Conservation (phyloP, 2,113 vertebrate species). For the Agelaius tricolor region DNA sequence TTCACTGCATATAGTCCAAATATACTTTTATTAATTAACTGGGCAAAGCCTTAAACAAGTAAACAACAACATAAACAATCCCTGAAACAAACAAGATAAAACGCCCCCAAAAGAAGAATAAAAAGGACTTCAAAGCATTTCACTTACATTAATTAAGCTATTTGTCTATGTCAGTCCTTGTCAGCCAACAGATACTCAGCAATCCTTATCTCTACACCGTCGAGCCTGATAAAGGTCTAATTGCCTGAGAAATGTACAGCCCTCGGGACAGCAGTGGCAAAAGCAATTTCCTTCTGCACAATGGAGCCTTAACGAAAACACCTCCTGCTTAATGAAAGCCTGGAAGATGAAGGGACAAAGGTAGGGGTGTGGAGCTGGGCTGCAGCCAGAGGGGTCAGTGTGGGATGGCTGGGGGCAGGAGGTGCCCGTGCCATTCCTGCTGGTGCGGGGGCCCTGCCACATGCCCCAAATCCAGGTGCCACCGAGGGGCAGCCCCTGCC, state of each 20-base stretch:
- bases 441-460: accelerated
- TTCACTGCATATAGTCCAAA: neutral
- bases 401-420: neutral
- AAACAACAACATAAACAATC: neutral
- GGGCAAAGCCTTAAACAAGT: neutral
- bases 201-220: neutral
- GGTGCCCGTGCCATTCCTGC: neutral
- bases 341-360: neutral
- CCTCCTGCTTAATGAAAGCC: neutral
- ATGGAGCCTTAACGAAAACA: neutral
- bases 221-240: neutral
- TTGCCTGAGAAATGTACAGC: neutral
- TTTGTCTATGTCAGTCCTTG: neutral
- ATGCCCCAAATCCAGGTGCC: neutral
- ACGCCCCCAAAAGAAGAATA: neutral
- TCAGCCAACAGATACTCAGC: neutral
- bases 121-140: neutral
- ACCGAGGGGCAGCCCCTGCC: neutral
- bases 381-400: accelerated
- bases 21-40: neutral
- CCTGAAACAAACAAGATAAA: neutral
- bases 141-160: neutral
- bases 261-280: neutral
- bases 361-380: neutral
- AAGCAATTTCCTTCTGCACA: slow-evolving; percentile 29